Base-by-base conservation (phyloP, 2,888 invertebrate species). In the Andrena fulva region DNA sequence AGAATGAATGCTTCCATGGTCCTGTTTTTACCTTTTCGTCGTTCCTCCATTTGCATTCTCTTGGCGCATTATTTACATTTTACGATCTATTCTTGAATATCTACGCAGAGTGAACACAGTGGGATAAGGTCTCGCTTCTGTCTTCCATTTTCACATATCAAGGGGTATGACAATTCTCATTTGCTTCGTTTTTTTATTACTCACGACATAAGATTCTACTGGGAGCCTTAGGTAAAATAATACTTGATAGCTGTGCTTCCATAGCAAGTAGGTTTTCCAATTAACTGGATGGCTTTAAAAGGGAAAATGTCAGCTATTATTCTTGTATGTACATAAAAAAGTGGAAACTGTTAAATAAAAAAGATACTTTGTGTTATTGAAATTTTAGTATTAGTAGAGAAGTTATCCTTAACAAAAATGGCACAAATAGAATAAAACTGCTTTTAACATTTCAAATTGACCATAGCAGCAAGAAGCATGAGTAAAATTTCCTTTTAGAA, bases 1-100 rank as follows among this genome's bases (percentile, higher is more conserved):
- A 24, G 35, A 52, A 24, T 27, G 7, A 10, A 54, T 60, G 31
- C 31, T 12, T 52, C 35, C 29, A 4, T 10, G 29, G 8, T 27
- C 10, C 6, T 27, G 29, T 60, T 68, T 75, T 42, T 63, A n/a
- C 10, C 33, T 56, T 68, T 33, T 27, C 52, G 7, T 50, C 50
- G 24, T 8, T 24, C 24, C 20, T 56, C 24, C 20, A 27, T 56
- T 10, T 56, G 24, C 24, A 27, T 20, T 20, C 52, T 52, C 24
- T 10, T 56, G 56, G 20, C 24, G 27, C 42, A 56, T 56, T 56
- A 56, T 56, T 24, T 56, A 10, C 27, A 56, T 56, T 52, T 52
- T 52, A 20, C 20, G 24, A 27, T 56, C 24, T 10, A 10, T 52
- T 20, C 20, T 6, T 52, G 20, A 52, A 8, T 52, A 20, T 52